Base-by-base conservation (phyloP, 2,797 vertebrate genomes). In the Xenopus petersii region DNA sequence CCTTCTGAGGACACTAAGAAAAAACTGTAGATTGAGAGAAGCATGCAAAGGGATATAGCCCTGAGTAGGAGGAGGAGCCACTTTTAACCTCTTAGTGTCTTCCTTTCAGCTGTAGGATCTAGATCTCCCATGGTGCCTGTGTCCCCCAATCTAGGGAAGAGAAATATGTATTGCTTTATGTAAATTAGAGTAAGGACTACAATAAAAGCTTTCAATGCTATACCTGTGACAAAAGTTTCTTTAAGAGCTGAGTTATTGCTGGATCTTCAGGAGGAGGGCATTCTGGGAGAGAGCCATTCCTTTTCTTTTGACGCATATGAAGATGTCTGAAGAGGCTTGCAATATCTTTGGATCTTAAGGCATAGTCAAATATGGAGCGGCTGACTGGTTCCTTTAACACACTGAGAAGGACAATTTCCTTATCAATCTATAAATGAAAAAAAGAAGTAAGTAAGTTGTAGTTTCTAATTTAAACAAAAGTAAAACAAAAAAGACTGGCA, bases 181-280 rank as follows among this genome's bases (percentile, higher is more conserved):
- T 42, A 42, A 42, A 5, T 42, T 30, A 2, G 4, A 2, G 26
- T 30, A 30, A 30, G 26, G 26, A 4, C 26, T 30, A 30, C 26
- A 30, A 2, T 30, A 30, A 30, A 30, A 4, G 26, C 26, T 30
- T 30, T 30, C 2, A 30, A 51, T 51, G 49, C 49, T 12, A 58
- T 82, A 98, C 97, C 94, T 99, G 97, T 48, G 97, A 99, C 30
- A 98, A 93, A 17, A 99, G 87, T 76, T 99, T 99, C 88, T 98
- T 98, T 12, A 99, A 85, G 4, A 99, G 91, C 84, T 99, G 97
- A 0, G 92, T 94, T 63, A 99, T 92, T 79, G 94, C 91, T 4
- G 96, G 96, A 78, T 99, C 97, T 36, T 98, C 97, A 0, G 96
- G 94, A 0, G 92, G 86, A 0, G 94, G 93, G 81, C 94, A 98